Conservation (phyloP, 2,113 vertebrate genomes). For the Pseudonaja textilis region DNA sequence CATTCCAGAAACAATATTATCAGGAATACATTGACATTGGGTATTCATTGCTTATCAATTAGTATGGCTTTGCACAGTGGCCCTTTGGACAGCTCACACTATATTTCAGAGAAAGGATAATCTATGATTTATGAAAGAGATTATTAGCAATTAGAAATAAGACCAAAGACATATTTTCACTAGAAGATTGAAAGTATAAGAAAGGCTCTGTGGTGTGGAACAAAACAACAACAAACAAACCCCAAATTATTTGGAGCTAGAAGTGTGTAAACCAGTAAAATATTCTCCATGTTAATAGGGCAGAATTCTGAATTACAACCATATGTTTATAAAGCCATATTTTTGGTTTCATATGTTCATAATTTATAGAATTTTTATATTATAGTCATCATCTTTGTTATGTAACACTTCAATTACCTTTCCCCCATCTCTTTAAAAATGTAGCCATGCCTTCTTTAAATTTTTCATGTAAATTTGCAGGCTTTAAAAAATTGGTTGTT, state of each 20-base stretch:
- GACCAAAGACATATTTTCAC: not conserved
- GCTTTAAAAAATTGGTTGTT: not conserved
- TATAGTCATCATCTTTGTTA: not conserved
- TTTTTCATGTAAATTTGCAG: not conserved
- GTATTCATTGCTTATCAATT: not conserved
- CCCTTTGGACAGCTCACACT: conserved; percentile 1
- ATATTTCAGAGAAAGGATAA: not conserved
- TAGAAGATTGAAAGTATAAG: conserved; percentile 11
- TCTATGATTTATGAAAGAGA: conserved; percentile 5
- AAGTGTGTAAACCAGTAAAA: not conserved
- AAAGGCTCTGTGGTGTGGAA: not conserved
- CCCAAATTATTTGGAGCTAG: not conserved
- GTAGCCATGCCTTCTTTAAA: not conserved
- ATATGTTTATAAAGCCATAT: not conserved
- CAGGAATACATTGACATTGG: conserved; percentile 12
- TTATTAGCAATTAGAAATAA: conserved; percentile 23
- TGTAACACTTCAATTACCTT: not conserved
- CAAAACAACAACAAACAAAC: not conserved
- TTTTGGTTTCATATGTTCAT: not conserved
- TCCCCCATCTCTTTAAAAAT: not conserved
- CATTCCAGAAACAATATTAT: not conserved
- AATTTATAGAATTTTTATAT: not conserved
- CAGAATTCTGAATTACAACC: not conserved
- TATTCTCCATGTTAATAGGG: not conserved
- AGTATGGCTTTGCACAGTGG: not conserved